Base-by-base conservation (phyloP, 2,113 vertebrate species). In the Gulo gulo region DNA sequence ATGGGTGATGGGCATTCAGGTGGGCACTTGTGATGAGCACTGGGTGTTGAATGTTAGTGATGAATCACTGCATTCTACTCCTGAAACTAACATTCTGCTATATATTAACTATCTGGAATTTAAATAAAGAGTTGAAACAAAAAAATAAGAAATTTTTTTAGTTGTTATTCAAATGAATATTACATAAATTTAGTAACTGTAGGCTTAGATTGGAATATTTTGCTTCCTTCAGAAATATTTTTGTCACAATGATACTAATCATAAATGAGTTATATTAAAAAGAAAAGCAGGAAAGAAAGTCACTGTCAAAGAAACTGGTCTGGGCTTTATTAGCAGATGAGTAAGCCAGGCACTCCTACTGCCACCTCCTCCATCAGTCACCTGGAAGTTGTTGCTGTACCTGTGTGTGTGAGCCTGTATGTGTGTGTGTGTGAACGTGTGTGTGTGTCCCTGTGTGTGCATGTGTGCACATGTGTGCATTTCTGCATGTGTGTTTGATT, bases 261-360 rank as follows among this genome's bases (percentile, higher is more conserved):
- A 20, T 21, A 96, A 83, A 18, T n/a, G 47, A 63, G 4, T 57
- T 39, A 73, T 29, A 47, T 74, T 65, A 26, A 61, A 61, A 61
- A 61, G 15, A 34, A 65, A 34, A 65, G 15, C 29, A 65, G 31
- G 63, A 65, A n/a, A 47, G 14, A 45, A 76, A 47, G 73, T 47
- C 42, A 76, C 23, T 1, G 0, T 45, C 7, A 3, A 1, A 34
- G 23, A 59, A 14, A 29, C 14, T 15, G 36, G 34, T 21, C 21
- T 83, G 69, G 29, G 59, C 47, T 84, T 69, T n/a, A 21, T 8
- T 13, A 26, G 14, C n/a, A 39, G 55, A 45, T 55, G 65, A 23
- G 36, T 9, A 12, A 20, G 2, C 47, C 2, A 42, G 63, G 1
- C 23, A 12, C 21, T 8, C 18, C 36, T 3, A 3, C 15, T 2